Base-by-base conservation (phyloP, 2,113 vertebrate species). In the Tragelaphus buxtoni region DNA sequence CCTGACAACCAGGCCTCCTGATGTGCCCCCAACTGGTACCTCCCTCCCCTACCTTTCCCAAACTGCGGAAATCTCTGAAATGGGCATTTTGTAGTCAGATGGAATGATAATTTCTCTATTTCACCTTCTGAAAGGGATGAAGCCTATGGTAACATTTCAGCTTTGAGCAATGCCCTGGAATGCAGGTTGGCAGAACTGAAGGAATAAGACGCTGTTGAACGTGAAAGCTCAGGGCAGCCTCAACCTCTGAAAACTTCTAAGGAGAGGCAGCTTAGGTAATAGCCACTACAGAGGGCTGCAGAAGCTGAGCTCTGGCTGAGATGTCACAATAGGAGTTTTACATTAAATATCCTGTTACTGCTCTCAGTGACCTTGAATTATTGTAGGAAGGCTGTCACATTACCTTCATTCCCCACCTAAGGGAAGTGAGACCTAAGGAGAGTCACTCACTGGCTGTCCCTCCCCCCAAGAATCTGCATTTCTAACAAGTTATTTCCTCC, bases 141-240 rank as follows among this genome's bases (percentile, higher is more conserved):
- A 58, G 35, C 5, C 28, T 24, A 1, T 28, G 69, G 63, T 39
- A 45, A 76, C 9, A 24, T 26, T 26, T 69, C 12, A 11, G 58
- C 24, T 69, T 2, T 32, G 56, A 86, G 77, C 4, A 20, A 56
- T 42, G 72, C 49, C 9, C 20, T 17, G 39, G 28, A 45, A 49
- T 6, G 55, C 0, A 5, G 49, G 13, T 35, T 90, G n/a, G 30
- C 9, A 47, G 26, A 87, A n/a, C 4, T 26, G 26, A 79, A 93
- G 55, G 3, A 26, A 35, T 7, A 55, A 30, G 81, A 26, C 0
- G 16, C 0, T 28, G 61, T 1, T 22, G 61, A n/a, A 5, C 1
- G 1, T 11, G 22, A 56, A 14, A 0, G 0, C 63, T 85, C 24
- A 45, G 53, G 76, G 30, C 69, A 45, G 85, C 20, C 39, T 53